These are phyloP conservation scores for Heloderma charlesbogerti DNA, from an alignment of 2,113 vertebrate genomes.

Conservation along the genomic window DNA sequence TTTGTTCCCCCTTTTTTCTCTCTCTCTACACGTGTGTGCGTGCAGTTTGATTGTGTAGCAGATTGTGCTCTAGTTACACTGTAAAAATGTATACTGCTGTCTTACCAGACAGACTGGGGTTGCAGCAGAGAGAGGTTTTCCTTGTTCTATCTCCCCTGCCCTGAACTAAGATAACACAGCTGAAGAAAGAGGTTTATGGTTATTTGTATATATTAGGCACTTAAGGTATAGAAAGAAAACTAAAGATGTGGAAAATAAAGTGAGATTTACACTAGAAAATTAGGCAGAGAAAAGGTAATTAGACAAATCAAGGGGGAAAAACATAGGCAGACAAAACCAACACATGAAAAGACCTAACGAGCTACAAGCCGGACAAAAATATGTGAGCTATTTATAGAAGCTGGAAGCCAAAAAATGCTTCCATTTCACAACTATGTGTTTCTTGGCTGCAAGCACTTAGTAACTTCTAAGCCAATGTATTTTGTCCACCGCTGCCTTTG, in stretches of 20 bases:
- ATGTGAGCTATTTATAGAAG: conserved; percentile 42
- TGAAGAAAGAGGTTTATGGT: neutral
- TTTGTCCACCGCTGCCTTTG: neutral
- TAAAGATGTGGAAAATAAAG: conserved; percentile 46
- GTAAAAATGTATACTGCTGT: neutral
- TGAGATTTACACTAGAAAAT: conserved; percentile 35
- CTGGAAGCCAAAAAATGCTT: conserved; percentile 27
- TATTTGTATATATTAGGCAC: conserved; percentile 14
- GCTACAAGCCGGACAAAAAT: conserved; percentile 25
- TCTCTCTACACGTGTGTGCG: neutral
- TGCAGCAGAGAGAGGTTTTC: neutral
- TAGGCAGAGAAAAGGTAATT: conserved; percentile 11
- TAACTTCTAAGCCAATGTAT: conserved; percentile 2
- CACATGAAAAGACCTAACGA: conserved; percentile 44
- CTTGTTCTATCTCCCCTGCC: neutral
- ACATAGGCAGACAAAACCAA: conserved; percentile 24
- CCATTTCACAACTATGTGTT: conserved; percentile 49
- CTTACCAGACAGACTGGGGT: neutral
- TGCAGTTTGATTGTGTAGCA: neutral
- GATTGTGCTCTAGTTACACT: neutral
- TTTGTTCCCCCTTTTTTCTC: neutral
- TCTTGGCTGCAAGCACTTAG: conserved; percentile 40
- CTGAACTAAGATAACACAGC: neutral
- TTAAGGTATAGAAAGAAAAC: conserved; percentile 29
- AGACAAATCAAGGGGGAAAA: conserved; percentile 32